Percentiles rank a stretch among this genome's conserved stretches.
Evolutionary conservation across 2,888 invertebrate species (phyloP).

Genomic region (Parnassius smintheus): DNA sequence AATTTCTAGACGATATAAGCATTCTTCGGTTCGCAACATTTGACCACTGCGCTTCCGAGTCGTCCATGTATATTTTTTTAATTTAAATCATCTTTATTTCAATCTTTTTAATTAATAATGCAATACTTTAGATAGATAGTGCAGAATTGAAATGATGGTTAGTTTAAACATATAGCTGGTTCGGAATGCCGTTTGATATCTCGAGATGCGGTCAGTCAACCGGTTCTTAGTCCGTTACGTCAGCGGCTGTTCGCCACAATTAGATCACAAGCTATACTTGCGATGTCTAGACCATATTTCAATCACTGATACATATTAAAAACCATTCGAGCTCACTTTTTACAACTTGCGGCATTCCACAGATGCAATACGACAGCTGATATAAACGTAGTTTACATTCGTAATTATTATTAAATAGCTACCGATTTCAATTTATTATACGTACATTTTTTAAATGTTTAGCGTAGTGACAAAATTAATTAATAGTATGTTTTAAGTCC

Average conservation of each 20-base stretch:
- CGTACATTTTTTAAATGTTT: not conserved
- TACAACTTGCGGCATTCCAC: slow-evolving; percentile 51
- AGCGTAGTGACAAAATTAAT: not conserved
- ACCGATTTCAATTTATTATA: not conserved
- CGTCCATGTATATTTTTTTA: no score
- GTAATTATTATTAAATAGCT: not conserved
- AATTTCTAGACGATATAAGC: no score
- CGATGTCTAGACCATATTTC: slow-evolving; percentile 66
- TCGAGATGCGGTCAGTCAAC: slow-evolving; percentile 75
- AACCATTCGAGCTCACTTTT: slow-evolving; percentile 71
- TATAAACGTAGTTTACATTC: slow-evolving; percentile 25
- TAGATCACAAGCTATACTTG: slow-evolving; percentile 72
- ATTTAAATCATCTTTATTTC: no score
- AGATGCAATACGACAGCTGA: slow-evolving; percentile 41
- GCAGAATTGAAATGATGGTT: not conserved
- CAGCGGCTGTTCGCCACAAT: slow-evolving; percentile 71
- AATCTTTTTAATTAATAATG: no score
- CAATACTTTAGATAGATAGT: slow-evolving; percentile 5
- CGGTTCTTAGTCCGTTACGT: slow-evolving; percentile 71
- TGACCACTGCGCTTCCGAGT: no score
- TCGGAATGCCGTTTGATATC: slow-evolving; percentile 62
- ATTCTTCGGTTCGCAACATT: no score
- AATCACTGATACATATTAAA: slow-evolving; percentile 60
- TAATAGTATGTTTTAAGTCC: no score
- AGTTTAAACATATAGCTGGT: slow-evolving; percentile 37